Conservation (phyloP, 2,888 invertebrate species). For the Carterocephalus palaemon region DNA sequence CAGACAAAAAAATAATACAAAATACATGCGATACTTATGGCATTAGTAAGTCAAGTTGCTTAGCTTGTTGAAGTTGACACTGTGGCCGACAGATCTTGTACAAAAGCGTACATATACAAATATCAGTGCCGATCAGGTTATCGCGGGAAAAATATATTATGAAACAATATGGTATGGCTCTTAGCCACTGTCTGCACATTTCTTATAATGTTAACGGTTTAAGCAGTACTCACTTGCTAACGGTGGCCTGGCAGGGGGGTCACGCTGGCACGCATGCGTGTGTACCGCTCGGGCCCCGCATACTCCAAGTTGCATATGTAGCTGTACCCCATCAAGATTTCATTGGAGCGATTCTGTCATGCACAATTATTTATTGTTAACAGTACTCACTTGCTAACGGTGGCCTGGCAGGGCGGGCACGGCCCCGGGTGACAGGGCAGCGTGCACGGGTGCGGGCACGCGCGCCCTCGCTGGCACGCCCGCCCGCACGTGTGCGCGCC, state of each 20-base stretch:
- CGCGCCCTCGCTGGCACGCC: conserved; percentile 83
- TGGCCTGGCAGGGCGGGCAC: conserved; percentile 92
- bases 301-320: conserved; percentile 95
- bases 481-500: conserved; percentile 96
- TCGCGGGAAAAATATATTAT: too few relatives aligned
- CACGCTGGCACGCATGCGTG: conserved; percentile 96
- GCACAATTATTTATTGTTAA: conserved; percentile 77
- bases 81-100: too few relatives aligned
- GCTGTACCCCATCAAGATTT: conserved; percentile 87
- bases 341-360: conserved; percentile 89
- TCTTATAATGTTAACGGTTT: too few relatives aligned
- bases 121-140: too few relatives aligned
- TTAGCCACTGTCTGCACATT: too few relatives aligned
- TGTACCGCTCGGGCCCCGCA: conserved; percentile 82
- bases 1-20: background rate
- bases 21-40: too few relatives aligned
- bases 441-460: conserved; percentile 84
- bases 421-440: conserved; percentile 96
- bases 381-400: conserved; percentile 80
- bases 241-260: conserved; percentile 90
- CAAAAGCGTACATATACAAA: too few relatives aligned
- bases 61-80: too few relatives aligned
- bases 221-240: conserved; percentile 78
- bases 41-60: too few relatives aligned
- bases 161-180: too few relatives aligned